Evolutionary conservation across 2,113 vertebrate genomes (phyloP).

Genomic region (Bubo blakistoni): DNA sequence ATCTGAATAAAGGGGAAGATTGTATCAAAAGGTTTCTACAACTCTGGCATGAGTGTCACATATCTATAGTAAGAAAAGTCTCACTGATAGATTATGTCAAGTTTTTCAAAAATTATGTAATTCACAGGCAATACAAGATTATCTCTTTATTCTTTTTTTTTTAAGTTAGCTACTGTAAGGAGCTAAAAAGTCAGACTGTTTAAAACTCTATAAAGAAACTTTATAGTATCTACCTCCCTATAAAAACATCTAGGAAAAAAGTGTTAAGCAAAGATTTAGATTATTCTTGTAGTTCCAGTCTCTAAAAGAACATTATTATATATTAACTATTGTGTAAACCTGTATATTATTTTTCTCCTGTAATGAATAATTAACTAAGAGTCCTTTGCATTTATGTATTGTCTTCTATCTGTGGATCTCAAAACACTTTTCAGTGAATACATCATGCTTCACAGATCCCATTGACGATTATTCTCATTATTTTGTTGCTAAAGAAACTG

Average conservation of each 20-base stretch:
- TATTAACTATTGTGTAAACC: neutral
- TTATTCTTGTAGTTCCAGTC: neutral
- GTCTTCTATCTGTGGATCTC: constrained; percentile 43
- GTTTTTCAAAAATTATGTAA: neutral
- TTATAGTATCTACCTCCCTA: neutral
- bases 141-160: neutral
- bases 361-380: neutral
- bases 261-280: neutral
- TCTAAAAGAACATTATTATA: neutral
- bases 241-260: constrained; percentile 9
- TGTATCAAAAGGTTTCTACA: constrained; percentile 14
- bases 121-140: neutral
- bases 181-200: constrained; percentile 11
- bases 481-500: neutral
- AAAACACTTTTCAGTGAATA: neutral
- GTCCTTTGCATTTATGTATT: neutral
- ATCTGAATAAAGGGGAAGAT: neutral
- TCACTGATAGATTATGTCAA: neutral
- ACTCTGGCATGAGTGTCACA: constrained; percentile 4
- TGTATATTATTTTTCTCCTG: neutral
- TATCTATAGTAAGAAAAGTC: neutral
- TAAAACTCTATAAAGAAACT: constrained; percentile 16
- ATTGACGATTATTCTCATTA: neutral
- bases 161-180: neutral
- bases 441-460: neutral